These are phyloP conservation scores for Homarus gammarus DNA, from an alignment of 2,888 invertebrate species.

Conservation along the genomic window DNA sequence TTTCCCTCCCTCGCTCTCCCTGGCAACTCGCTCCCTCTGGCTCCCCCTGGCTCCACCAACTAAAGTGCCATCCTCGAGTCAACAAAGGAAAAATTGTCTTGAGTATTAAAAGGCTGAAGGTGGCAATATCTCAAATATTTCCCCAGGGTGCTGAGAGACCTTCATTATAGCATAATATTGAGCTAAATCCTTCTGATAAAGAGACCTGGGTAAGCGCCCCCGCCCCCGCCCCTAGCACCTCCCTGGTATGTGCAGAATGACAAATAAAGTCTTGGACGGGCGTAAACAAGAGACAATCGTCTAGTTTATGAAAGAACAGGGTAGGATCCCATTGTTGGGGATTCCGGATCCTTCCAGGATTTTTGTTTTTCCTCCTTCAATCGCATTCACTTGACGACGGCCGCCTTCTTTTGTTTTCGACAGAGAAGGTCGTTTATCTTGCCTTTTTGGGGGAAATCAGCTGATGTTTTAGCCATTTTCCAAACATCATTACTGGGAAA, in stretches of 20 bases:
- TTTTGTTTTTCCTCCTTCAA: neutral
- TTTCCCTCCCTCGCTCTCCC: no score
- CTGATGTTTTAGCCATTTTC: no score
- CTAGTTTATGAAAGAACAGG: constrained; percentile 47
- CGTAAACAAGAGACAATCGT: constrained; percentile 44
- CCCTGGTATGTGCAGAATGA: constrained; percentile 45
- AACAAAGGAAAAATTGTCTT: constrained; percentile 35
- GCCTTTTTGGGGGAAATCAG: no score
- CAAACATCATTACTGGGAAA: no score
- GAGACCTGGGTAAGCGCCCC: neutral
- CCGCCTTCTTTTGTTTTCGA: neutral
- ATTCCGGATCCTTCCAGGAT: constrained; percentile 27
- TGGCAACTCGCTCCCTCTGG: no score
- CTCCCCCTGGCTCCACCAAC: no score
- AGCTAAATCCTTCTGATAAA: constrained; percentile 21
- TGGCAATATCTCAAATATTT: constrained; percentile 31
- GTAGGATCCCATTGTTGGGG: constrained; percentile 47
- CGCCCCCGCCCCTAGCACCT: constrained; percentile 10
- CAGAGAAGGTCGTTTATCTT: no score
- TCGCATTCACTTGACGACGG: neutral
- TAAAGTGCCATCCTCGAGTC: constrained; percentile 10
- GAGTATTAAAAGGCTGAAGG: constrained; percentile 9
- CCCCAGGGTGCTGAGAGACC: constrained; percentile 5
- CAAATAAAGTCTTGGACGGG: constrained; percentile 54
- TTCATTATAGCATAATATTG: constrained; percentile 30